Conservation (phyloP, 2,888 invertebrate species). For the Agonum fuliginosum region DNA sequence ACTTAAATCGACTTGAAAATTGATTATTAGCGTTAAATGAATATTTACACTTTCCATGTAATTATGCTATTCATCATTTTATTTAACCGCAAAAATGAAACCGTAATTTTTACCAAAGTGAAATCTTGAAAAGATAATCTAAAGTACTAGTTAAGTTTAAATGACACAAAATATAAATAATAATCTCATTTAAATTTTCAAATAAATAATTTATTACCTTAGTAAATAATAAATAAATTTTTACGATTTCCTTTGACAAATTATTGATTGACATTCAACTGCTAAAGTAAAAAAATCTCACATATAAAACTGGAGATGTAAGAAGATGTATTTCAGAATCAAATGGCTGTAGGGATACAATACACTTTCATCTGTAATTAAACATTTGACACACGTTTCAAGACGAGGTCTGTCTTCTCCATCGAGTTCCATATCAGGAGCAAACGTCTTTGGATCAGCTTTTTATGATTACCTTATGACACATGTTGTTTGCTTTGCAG, state of each 20-base stretch:
- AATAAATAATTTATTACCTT: constrained; percentile 18
- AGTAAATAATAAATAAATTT: background rate
- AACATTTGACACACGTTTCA: constrained; percentile 43
- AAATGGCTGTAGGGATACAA: background rate
- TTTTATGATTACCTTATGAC: constrained; percentile 46
- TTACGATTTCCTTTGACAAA: constrained; percentile 37
- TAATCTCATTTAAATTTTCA: background rate
- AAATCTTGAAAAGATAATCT: no score
- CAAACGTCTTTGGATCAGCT: constrained; percentile 26
- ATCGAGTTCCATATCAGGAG: constrained; percentile 23
- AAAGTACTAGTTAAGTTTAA: no score
- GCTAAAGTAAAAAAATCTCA: background rate
- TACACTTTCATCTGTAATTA: constrained; percentile 42
- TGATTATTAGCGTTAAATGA: constrained; percentile 13
- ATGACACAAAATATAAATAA: no score
- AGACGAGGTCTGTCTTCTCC: constrained; percentile 22
- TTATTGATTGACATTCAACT: constrained; percentile 39
- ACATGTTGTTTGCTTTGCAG: constrained; percentile 45
- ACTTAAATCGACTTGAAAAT: constrained; percentile 21
- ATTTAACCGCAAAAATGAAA: background rate
- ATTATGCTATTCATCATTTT: constrained; percentile 11
- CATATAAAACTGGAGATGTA: constrained; percentile 13
- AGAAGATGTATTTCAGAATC: background rate
- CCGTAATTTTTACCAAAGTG: background rate
- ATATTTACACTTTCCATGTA: constrained; percentile 26